phyloP scores from a whole-genome alignment of 2,888 invertebrate species.

The Apamea sordens region DNA sequence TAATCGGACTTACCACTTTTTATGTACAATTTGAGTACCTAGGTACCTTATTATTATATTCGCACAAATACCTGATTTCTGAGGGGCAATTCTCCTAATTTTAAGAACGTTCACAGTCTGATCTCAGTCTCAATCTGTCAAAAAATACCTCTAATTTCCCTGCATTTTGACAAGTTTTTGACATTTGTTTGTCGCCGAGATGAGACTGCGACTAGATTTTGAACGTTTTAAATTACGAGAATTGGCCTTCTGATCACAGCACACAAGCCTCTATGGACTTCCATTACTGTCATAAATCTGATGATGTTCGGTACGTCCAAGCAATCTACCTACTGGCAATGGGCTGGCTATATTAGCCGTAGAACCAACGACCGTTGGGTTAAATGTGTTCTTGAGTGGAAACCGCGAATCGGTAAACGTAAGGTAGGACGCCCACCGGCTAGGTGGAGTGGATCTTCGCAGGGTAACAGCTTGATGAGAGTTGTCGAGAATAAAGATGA shows the following conservation, averaged over 20 bases:
- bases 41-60: background rate
- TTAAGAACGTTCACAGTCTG: too few species aligned
- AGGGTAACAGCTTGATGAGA: background rate
- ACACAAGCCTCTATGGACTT: background rate
- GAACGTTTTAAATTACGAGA: too few species aligned
- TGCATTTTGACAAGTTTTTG: too few species aligned
- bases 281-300: background rate
- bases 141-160: too few species aligned
- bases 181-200: too few species aligned
- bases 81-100: too few species aligned
- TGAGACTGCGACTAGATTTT: too few species aligned
- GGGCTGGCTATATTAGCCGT: background rate
- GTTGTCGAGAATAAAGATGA: background rate
- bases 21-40: slow-evolving; percentile 14
- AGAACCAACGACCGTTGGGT: background rate
- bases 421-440: background rate
- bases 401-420: background rate
- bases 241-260: too few species aligned
- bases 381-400: background rate
- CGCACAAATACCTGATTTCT: background rate
- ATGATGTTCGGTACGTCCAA: background rate
- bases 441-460: background rate
- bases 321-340: background rate
- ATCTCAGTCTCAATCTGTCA: too few species aligned
- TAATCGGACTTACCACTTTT: background rate